These are phyloP conservation scores for Dolichotis patagonum DNA, from an alignment of 2,113 vertebrate genomes.

Conservation along the genomic window DNA sequence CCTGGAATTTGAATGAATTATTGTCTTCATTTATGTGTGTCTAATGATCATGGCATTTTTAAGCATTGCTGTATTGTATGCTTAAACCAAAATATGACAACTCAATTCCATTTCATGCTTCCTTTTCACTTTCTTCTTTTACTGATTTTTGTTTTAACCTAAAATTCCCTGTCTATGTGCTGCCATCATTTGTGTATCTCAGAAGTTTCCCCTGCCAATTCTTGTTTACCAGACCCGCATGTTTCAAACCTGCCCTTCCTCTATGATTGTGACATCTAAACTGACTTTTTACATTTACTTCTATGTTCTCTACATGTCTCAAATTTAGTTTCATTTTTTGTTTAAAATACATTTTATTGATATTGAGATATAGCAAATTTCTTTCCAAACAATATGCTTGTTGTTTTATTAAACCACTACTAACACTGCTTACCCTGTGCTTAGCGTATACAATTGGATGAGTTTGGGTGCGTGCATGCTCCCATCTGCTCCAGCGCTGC, in stretches of 20 bases:
- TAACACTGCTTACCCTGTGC: background rate
- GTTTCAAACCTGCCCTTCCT: background rate
- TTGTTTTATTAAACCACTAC: background rate
- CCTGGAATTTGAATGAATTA: background rate
- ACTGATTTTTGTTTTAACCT: slow-evolving; percentile 47
- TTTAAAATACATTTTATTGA: background rate
- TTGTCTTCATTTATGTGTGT: background rate
- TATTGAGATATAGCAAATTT: background rate
- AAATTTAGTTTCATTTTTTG: background rate
- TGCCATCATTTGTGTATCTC: slow-evolving; percentile 21
- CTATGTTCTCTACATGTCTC: background rate
- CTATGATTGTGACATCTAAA: background rate
- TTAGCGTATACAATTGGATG: too few relatives aligned
- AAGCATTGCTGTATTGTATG: background rate
- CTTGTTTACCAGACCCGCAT: background rate
- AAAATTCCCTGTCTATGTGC: slow-evolving; percentile 24
- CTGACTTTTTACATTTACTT: background rate
- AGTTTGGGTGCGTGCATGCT: too few relatives aligned
- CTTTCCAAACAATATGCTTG: too few relatives aligned
- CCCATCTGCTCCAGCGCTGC: too few relatives aligned
- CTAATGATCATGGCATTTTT: background rate
- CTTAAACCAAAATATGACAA: slow-evolving; percentile 29
- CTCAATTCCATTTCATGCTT: slow-evolving; percentile 39
- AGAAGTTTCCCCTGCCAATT: background rate
- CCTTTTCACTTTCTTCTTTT: slow-evolving; percentile 46